Evolutionary conservation across 2,797 vertebrate species (phyloP), one percentile per base, ranked within the genome.

Genomic region (Cichlasoma orientale): DNA sequence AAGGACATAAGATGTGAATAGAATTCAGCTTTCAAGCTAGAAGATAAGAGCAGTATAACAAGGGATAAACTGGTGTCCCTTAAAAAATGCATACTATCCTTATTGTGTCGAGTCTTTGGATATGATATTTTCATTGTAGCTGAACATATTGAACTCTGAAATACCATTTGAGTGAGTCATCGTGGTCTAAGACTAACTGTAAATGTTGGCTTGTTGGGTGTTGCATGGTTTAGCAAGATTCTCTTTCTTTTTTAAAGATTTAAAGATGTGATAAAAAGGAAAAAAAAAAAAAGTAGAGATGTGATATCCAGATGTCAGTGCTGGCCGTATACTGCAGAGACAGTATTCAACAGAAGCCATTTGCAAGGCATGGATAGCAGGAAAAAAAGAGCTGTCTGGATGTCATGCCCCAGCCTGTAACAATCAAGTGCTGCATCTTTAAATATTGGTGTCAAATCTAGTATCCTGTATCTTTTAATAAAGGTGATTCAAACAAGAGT

Each of bases 171-270:
- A 89, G 78, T 80, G 78, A 91, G 74, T 79, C 14, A 72, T 90
- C 75, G 92, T 93, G 86, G 89, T 90, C 78, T 86, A 81, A 89
- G 86, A 91, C 82, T 91, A 88, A 93, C 74, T 93, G 90, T 95
- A 90, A 75, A 90, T 92, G 90, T 94, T 83, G 92, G 93, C 91
- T 94, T 92, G 94, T 94, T 95, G 90, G 86, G 87, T 94, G 92
- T 94, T 95, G 95, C 95, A 96, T 96, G 96, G 86, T 92, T 89
- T 89, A 92, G 86, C 83, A 80, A 90, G 86, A 93, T 86, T 88
- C 79, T 87, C 77, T 84, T 77, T 85, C 85, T 72, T 90, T 92
- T 92, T 85, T 92, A 89, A 90, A 89, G 88, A 87, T 76, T 89
- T 63, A 81, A 36, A 36, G 36, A 82, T 86, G 92, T 94, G 90